These are phyloP conservation scores for Acanthosepion lycidas DNA, from an alignment of 2,888 invertebrate genomes.

Conservation along the genomic window DNA sequence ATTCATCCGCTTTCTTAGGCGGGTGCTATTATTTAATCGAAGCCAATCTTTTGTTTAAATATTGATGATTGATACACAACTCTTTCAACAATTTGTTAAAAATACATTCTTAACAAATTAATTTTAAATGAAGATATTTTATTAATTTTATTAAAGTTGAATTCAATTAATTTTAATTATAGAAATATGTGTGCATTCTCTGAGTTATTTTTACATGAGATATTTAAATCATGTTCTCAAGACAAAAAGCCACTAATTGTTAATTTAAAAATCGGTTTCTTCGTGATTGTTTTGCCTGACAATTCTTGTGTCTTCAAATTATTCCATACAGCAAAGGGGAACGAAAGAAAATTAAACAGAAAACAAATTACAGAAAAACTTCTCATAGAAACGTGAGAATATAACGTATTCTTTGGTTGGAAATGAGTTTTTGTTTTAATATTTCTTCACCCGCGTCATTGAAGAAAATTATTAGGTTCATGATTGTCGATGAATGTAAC, in stretches of 20 bases:
- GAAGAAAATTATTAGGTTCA: too few relatives aligned
- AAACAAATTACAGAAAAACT: not conserved
- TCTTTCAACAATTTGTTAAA: not conserved
- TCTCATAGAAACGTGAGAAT: not conserved
- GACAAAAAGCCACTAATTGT: slow-evolving; percentile 17
- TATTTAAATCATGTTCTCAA: slow-evolving; percentile 4
- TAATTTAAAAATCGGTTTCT: not conserved
- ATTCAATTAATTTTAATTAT: not conserved
- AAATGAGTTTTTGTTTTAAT: not conserved
- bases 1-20: not conserved
- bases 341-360: not conserved
- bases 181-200: not conserved
- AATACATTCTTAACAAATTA: not conserved
- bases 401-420: not conserved
- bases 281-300: not conserved
- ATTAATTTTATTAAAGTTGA: not conserved
- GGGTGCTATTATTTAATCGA: not conserved
- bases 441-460: not conserved
- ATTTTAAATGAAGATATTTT: not conserved
- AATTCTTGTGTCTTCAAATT: not conserved
- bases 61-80: not conserved
- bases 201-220: not conserved
- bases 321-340: not conserved
- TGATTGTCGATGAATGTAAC: too few relatives aligned
- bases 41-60: not conserved